Evolutionary conservation across 2,113 vertebrate genomes (phyloP).

Genomic region (Channa maculata): DNA sequence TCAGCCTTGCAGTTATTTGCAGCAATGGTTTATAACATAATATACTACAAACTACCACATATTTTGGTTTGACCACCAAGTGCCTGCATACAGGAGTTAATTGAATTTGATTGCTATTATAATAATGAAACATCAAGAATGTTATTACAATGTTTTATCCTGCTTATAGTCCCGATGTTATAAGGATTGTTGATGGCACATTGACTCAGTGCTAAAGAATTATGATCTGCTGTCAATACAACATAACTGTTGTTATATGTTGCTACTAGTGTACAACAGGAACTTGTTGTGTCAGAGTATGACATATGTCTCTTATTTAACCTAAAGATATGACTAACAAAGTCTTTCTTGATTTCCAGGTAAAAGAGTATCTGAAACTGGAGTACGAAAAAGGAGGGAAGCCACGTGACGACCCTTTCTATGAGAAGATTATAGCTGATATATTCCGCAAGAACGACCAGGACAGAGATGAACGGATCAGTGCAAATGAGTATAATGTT

Average conservation of each 20-base stretch:
- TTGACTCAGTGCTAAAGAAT: background rate
- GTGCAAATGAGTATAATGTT: slow-evolving; percentile 93
- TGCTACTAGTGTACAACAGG: background rate
- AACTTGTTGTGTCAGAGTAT: background rate
- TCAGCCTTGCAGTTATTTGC: no score
- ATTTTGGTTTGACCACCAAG: no score
- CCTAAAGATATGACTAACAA: background rate
- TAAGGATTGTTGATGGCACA: no score
- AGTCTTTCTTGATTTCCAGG: slow-evolving; percentile 75
- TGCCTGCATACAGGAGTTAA: no score
- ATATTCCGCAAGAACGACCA: slow-evolving; percentile 92
- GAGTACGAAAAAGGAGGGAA: slow-evolving; percentile 90
- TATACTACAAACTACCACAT: no score
- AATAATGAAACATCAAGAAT: no score
- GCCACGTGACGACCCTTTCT: slow-evolving; percentile 85
- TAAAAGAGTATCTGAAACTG: slow-evolving; percentile 88
- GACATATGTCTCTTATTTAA: background rate
- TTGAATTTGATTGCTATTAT: no score
- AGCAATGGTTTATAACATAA: no score
- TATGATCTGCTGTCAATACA: no score
- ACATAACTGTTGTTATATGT: no score
- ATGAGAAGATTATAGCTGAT: slow-evolving; percentile 88
- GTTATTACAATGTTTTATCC: no score
- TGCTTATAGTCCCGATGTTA: no score
- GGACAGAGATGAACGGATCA: slow-evolving; percentile 90